phyloP scores from a whole-genome alignment of 2,113 vertebrate species.

The Melozone crissalis region DNA sequence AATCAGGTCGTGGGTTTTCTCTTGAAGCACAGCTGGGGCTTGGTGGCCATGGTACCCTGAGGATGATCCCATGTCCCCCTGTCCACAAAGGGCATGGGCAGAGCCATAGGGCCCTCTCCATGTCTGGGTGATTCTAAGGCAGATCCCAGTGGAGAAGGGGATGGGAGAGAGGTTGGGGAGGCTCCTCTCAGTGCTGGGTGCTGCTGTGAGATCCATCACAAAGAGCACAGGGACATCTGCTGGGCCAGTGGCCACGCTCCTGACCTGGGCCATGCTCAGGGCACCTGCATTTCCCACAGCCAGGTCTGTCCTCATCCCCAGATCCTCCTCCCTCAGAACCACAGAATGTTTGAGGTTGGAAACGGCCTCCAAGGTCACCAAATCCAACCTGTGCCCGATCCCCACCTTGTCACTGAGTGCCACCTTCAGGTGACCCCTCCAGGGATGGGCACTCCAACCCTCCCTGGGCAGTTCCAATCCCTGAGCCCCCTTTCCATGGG shows the following conservation, averaged over 20 bases:
- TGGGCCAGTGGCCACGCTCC: accelerated
- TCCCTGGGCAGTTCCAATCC: neutral
- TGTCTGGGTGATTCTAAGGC: neutral
- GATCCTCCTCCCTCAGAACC: neutral
- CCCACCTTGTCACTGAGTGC: neutral
- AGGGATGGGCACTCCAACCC: neutral
- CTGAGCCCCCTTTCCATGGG: no score
- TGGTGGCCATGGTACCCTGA: no score
- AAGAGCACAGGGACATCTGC: accelerated
- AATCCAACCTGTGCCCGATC: accelerated
- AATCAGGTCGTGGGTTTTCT: accelerated
- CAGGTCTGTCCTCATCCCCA: neutral
- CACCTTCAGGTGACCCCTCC: neutral
- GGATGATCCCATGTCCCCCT: neutral
- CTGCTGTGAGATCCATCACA: accelerated
- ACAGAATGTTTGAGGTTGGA: accelerated
- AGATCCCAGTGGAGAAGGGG: accelerated
- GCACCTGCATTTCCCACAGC: neutral
- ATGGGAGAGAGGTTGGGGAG: neutral
- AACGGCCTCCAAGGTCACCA: accelerated
- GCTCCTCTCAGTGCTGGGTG: accelerated
- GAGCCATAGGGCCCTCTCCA: accelerated
- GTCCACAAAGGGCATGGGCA: accelerated
- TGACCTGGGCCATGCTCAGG: neutral
- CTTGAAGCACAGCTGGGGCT: accelerated